These are phyloP conservation scores for Puffinus mauretanicus DNA, from an alignment of 2,113 vertebrate species.

Conservation along the genomic window DNA sequence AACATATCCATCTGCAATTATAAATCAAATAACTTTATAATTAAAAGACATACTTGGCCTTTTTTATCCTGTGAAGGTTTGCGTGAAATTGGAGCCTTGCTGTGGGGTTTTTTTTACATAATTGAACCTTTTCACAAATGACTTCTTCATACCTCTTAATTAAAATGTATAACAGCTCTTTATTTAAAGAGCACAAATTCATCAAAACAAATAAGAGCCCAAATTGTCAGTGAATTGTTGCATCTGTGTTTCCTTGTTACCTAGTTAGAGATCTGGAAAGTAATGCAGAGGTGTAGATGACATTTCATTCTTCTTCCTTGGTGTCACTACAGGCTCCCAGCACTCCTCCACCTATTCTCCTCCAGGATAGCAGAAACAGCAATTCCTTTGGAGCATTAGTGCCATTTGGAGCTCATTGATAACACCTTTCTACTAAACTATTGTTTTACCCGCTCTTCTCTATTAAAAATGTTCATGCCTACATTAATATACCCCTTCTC, in stretches of 20 bases:
- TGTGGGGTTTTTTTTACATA: neutral
- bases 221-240: neutral
- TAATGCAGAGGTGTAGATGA: neutral
- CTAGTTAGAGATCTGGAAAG: neutral
- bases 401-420: neutral
- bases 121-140: conserved; percentile 29
- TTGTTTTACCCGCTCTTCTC: neutral
- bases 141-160: conserved; percentile 41
- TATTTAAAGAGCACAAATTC: conserved; percentile 5
- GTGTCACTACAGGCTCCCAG: neutral
- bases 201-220: conserved; percentile 3
- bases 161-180: conserved; percentile 19
- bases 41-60: conserved; percentile 16
- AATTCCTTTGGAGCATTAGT: neutral
- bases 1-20: neutral
- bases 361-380: neutral
- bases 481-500: neutral
- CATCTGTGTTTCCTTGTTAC: neutral
- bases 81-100: conserved; percentile 8
- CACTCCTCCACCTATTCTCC: neutral
- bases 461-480: neutral
- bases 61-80: conserved; percentile 8
- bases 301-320: neutral
- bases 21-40: conserved; percentile 20
- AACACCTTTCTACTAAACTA: neutral